Percentiles rank a stretch among this genome's conserved stretches.
phyloP scores from a whole-genome alignment of 2,113 vertebrate species.

The Alligator mississippiensis region DNA sequence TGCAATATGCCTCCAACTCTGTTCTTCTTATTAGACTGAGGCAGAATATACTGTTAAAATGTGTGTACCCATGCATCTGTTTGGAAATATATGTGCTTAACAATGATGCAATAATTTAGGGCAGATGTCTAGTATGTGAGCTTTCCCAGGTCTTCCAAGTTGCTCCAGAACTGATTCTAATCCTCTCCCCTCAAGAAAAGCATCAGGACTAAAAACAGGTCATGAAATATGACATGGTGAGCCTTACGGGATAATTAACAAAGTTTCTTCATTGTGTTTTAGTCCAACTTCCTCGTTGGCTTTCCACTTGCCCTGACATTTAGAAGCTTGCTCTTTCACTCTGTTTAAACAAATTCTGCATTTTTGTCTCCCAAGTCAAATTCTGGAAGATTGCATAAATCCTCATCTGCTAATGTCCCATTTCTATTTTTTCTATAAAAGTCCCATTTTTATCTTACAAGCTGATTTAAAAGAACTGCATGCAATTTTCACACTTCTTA shows the following conservation, averaged over 20 bases:
- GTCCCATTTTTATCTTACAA: not conserved
- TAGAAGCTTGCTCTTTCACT: not conserved
- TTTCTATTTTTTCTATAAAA: not conserved
- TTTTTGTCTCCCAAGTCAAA: not conserved
- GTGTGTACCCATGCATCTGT: not conserved
- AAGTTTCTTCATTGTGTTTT: not conserved
- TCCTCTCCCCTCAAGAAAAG: not conserved
- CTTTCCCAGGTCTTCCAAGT: not conserved
- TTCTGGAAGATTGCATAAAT: not conserved
- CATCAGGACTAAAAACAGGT: not conserved
- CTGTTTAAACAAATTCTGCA: not conserved
- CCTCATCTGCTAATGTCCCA: not conserved
- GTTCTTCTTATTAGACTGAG: slow-evolving; percentile 2
- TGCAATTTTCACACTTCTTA: not conserved
- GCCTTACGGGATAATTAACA: not conserved
- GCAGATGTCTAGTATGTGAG: not conserved
- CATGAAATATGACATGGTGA: not conserved
- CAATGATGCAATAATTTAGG: not conserved
- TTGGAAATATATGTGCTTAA: not conserved
- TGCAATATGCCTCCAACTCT: not conserved
- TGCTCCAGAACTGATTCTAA: not conserved
- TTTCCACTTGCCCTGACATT: accelerated
- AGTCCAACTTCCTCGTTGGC: not conserved
- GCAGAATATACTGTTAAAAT: not conserved
- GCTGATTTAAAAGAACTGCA: not conserved